phyloP scores from a whole-genome alignment of 2,113 vertebrate species.

The Chaenocephalus aceratus region DNA sequence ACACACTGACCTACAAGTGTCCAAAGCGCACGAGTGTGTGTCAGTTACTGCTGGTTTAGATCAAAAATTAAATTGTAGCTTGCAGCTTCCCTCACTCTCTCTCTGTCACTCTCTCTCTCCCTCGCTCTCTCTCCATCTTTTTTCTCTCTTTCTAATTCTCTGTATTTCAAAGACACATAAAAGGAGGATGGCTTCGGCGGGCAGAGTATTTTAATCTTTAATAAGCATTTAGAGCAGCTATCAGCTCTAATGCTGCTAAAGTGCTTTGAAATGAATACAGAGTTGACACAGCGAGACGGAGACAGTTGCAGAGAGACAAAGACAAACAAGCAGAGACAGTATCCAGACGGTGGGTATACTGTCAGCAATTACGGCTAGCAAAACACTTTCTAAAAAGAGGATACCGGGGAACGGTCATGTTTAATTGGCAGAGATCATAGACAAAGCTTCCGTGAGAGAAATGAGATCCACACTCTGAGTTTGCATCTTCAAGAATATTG shows the following conservation, averaged over 20 bases:
- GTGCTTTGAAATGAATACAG: slow-evolving; percentile 63
- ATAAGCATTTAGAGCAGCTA: slow-evolving; percentile 71
- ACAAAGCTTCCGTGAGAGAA: slow-evolving; percentile 9
- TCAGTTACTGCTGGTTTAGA: slow-evolving; percentile 72
- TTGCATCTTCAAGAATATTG: neutral
- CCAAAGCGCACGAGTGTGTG: slow-evolving; percentile 71
- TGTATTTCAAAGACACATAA: slow-evolving; percentile 53
- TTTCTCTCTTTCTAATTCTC: slow-evolving; percentile 30
- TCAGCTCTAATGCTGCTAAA: slow-evolving; percentile 64
- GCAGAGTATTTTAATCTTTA: slow-evolving; percentile 71
- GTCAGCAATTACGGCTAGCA: slow-evolving; percentile 7
- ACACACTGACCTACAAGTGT: slow-evolving; percentile 77
- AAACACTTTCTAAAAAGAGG: slow-evolving; percentile 5
- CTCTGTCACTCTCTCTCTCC: slow-evolving; percentile 7
- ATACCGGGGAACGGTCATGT: slow-evolving; percentile 25
- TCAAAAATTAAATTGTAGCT: slow-evolving; percentile 72
- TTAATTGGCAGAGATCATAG: slow-evolving; percentile 51
- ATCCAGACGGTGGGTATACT: slow-evolving; percentile 7
- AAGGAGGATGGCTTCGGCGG: slow-evolving; percentile 41
- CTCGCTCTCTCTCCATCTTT: slow-evolving; percentile 11
- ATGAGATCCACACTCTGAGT: neutral
- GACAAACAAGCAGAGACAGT: slow-evolving; percentile 51
- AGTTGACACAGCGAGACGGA: slow-evolving; percentile 56
- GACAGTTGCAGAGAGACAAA: slow-evolving; percentile 42
- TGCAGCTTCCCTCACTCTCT: slow-evolving; percentile 46